A percentile compares a stretch with the other conserved stretches of the same genome.
These are phyloP conservation scores for Podarcis cretensis DNA, from an alignment of 2,113 vertebrate genomes.

Conservation along the genomic window DNA sequence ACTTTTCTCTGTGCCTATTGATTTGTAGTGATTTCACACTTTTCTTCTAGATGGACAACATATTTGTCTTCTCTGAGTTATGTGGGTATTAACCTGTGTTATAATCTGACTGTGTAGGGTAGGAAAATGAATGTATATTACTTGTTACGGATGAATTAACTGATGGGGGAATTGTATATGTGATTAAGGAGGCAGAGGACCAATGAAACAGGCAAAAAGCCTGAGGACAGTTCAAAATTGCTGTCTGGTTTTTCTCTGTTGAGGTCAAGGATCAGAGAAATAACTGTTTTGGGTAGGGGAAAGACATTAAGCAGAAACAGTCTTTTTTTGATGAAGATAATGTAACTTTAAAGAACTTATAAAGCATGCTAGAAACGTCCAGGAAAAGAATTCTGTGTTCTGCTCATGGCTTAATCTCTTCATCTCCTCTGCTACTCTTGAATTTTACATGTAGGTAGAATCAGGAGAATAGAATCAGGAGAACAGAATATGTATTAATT, in stretches of 20 bases:
- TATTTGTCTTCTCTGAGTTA: not conserved
- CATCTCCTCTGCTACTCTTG: constrained; percentile 17
- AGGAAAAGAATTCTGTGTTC: constrained; percentile 21
- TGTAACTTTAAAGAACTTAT: not conserved
- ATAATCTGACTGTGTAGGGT: not conserved
- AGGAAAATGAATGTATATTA: not conserved
- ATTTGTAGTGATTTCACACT: not conserved
- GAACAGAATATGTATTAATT: not conserved
- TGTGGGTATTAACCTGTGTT: not conserved
- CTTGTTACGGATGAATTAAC: not conserved
- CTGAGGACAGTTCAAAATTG: not conserved
- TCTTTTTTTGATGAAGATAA: not conserved
- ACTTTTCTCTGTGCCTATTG: not conserved
- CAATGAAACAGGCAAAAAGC: too few species aligned
- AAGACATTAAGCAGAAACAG: not conserved
- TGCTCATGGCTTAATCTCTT: not conserved
- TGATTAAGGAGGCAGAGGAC: not conserved
- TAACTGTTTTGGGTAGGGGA: too few species aligned
- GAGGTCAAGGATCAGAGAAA: too few species aligned
- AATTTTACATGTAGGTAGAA: constrained; percentile 14
- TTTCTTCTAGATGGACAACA: not conserved
- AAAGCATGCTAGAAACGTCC: not conserved
- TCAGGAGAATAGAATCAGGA: accelerated
- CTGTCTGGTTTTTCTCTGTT: not conserved
- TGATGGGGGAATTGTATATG: not conserved